phyloP scores from a whole-genome alignment of 1,140 invertebrate species.

The Ceratina japonica region DNA sequence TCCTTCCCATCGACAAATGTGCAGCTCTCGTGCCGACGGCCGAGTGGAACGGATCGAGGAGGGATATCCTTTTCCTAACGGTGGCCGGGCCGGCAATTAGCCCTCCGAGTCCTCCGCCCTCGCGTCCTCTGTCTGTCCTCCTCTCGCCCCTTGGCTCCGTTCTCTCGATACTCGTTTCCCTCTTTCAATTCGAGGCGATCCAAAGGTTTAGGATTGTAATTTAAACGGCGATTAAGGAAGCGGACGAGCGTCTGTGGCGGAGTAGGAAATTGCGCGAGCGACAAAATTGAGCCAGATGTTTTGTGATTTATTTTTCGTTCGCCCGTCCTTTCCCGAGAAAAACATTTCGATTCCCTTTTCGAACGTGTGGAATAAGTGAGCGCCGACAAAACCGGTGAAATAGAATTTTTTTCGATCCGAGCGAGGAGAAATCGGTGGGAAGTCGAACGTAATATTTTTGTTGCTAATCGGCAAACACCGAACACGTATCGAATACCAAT shows the following conservation, averaged over 20 bases:
- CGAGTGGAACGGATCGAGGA: constrained; percentile 28
- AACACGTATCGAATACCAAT: constrained; percentile 5
- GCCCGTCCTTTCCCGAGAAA: not conserved
- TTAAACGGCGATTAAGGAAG: constrained; percentile 22
- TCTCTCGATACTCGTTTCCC: not conserved
- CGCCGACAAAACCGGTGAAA: too few relatives aligned
- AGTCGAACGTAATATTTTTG: not conserved
- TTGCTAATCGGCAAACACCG: constrained; percentile 2
- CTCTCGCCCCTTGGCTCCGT: not conserved
- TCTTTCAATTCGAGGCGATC: constrained; percentile 20
- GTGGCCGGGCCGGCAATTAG: constrained; percentile 28
- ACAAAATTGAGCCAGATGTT: not conserved
- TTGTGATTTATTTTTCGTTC: not conserved
- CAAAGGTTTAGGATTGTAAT: constrained; percentile 12
- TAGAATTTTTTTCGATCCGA: too few relatives aligned
- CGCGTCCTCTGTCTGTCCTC: not conserved
- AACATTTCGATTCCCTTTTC: too few relatives aligned
- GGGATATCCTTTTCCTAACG: constrained; percentile 35
- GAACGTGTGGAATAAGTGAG: too few relatives aligned
- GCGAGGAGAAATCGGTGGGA: too few relatives aligned
- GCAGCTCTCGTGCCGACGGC: constrained; percentile 46
- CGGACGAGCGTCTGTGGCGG: not conserved
- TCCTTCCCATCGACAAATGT: constrained; percentile 40
- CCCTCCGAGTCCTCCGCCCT: not conserved
- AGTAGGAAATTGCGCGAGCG: not conserved